Conservation (phyloP, 2,797 vertebrate species). For the Urocyon cinereoargenteus region DNA sequence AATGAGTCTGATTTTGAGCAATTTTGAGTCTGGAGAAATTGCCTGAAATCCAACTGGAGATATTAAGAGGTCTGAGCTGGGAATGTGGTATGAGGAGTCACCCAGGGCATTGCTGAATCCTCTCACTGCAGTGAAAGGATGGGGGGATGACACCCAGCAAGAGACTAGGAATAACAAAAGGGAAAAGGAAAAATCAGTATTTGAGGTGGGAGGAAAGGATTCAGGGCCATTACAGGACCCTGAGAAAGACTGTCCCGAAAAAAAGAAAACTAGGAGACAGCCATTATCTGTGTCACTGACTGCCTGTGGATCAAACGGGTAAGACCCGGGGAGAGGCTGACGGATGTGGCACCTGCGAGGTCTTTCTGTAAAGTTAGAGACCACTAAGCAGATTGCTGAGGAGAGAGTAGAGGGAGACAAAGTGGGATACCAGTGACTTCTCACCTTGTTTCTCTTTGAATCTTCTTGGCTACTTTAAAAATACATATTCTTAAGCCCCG, state of each 20-base stretch:
- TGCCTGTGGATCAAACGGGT: background rate
- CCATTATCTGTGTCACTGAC: background rate
- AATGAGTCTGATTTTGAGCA: background rate
- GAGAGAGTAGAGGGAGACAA: background rate
- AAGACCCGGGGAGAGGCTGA: background rate
- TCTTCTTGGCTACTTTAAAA: background rate
- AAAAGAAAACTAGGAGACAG: background rate
- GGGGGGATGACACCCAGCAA: background rate
- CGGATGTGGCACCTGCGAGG: background rate
- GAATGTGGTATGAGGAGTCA: background rate
- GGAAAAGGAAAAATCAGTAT: background rate
- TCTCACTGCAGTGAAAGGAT: background rate
- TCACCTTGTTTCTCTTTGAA: background rate
- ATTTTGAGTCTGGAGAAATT: background rate
- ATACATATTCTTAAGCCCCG: background rate
- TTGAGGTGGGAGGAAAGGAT: background rate
- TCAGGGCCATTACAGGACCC: background rate
- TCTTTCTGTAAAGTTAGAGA: background rate
- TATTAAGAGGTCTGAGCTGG: background rate
- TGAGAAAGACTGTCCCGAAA: background rate
- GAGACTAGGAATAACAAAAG: background rate
- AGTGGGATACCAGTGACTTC: background rate
- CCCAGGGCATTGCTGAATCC: too few species aligned
- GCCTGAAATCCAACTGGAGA: background rate
- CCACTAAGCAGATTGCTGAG: background rate